A percentile compares a stretch with the other conserved stretches of the same genome.
phyloP scores from a whole-genome alignment of 2,113 vertebrate genomes.

The Plecturocebus donacophilus region DNA sequence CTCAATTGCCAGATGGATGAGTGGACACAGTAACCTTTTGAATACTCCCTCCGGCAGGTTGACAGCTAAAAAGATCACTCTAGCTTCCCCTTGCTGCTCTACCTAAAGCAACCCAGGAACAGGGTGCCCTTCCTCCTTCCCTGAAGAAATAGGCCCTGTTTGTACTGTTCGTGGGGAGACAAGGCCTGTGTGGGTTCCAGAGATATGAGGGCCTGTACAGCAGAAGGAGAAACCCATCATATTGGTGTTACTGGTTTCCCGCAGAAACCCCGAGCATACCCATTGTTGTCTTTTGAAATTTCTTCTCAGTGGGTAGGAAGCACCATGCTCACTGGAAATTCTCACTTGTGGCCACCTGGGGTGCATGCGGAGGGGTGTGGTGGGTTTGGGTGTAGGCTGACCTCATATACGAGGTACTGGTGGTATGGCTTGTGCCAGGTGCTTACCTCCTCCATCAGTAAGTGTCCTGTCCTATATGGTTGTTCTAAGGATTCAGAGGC shows the following conservation, averaged over 20 bases:
- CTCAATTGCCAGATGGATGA: rapidly evolving
- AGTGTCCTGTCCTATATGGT: no score
- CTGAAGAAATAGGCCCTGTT: not conserved
- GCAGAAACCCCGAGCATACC: rapidly evolving
- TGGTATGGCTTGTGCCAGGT: not conserved
- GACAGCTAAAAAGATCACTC: rapidly evolving
- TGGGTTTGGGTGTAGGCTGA: not conserved
- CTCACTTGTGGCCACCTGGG: not conserved
- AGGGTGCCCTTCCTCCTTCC: not conserved
- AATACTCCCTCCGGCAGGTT: not conserved
- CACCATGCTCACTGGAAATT: rapidly evolving
- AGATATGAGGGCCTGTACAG: not conserved
- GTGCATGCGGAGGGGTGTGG: rapidly evolving
- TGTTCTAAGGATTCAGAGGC: not conserved
- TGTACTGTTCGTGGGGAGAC: not conserved
- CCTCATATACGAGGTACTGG: not conserved
- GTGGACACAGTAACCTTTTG: not conserved
- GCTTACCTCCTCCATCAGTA: not conserved
- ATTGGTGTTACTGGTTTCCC: rapidly evolving
- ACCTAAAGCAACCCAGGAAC: not conserved
- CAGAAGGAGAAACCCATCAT: no score
- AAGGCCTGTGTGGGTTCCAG: no score
- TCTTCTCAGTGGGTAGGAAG: not conserved
- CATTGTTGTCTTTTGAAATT: not conserved
- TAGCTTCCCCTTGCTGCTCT: not conserved